These are phyloP conservation scores for Antheraea pernyi DNA, from an alignment of 1,140 invertebrate species.

Conservation along the genomic window DNA sequence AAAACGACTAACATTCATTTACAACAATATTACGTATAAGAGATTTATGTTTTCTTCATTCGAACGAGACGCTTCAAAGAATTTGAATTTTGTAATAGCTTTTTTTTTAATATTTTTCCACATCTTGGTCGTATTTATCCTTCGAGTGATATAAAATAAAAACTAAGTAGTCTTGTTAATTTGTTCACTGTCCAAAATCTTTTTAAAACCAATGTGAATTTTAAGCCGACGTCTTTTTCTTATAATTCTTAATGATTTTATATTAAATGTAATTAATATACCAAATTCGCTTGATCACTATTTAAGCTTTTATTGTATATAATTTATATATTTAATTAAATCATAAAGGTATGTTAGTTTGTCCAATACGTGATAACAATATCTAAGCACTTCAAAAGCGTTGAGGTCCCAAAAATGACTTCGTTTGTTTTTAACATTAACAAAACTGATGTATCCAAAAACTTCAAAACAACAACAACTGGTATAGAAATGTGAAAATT, in stretches of 20 bases:
- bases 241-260: too few species aligned
- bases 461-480: constrained; percentile 11
- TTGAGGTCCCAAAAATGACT: background rate
- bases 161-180: too few species aligned
- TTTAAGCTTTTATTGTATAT: background rate
- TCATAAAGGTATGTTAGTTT: background rate
- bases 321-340: background rate
- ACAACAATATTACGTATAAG: constrained; percentile 21
- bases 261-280: too few species aligned
- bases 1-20: constrained; percentile 18
- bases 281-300: too few species aligned
- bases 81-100: background rate
- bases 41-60: constrained; percentile 2
- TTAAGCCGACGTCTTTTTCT: background rate
- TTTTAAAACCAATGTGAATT: background rate
- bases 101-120: background rate
- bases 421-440: background rate
- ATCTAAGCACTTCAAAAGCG: background rate
- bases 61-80: background rate
- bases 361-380: background rate
- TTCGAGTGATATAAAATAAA: background rate
- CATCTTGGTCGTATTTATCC: constrained; percentile 16
- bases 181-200: too few species aligned
- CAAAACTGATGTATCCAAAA: constrained; percentile 4
- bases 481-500: constrained; percentile 29